These are phyloP conservation scores for Microcebus jonahi DNA, from an alignment of 2,113 vertebrate genomes.

Conservation along the genomic window DNA sequence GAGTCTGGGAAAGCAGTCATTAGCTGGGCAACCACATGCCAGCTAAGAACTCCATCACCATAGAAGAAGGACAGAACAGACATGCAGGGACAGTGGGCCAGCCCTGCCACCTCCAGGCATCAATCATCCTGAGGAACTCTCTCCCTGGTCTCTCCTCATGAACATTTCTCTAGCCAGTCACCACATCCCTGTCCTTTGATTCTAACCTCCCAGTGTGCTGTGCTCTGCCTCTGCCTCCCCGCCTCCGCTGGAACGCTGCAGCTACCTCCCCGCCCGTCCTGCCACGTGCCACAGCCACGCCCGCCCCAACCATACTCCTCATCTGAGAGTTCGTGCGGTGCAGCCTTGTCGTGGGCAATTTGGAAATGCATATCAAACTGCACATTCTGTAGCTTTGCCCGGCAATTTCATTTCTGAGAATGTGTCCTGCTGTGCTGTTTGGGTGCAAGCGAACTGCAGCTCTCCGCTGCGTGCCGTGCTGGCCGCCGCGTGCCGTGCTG, in stretches of 20 bases:
- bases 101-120: too few species aligned
- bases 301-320: neutral
- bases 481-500: rapidly evolving
- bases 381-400: neutral
- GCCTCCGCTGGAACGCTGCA: neutral
- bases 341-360: neutral
- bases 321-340: neutral
- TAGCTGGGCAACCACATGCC: neutral
- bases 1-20: neutral
- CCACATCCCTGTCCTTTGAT: neutral
- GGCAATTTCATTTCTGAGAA: neutral
- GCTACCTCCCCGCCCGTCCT: neutral
- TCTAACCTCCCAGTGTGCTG: neutral
- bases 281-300: neutral
- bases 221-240: neutral
- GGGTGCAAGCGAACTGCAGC: neutral
- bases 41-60: neutral
- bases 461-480: rapidly evolving
- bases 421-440: too few species aligned
- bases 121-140: neutral
- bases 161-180: neutral
- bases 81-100: neutral
- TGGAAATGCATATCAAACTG: neutral
- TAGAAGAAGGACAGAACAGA: neutral
- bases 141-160: neutral